Base-by-base conservation (phyloP, 2,113 vertebrate species). In the Phocoena sinus region DNA sequence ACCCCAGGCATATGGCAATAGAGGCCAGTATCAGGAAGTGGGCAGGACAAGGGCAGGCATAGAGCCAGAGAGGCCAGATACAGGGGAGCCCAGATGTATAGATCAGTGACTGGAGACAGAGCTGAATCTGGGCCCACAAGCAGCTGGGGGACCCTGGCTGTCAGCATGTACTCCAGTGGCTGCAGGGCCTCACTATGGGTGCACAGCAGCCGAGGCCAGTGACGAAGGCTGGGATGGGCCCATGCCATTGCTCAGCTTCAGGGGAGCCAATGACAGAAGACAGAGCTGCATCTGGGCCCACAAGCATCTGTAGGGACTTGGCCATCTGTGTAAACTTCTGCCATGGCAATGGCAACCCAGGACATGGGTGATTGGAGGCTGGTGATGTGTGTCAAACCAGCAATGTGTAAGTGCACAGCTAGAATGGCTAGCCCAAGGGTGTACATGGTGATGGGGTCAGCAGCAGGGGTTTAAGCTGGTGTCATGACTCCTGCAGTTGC, bases 301-400 rank as follows among this genome's bases (percentile, higher is more conserved):
- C 14, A 11, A 21, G 36, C 14, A 13, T 41, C 13, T 70, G 13
- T 26, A 20, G 8, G 21, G 5, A 10, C 71, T n/a, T 36, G 26
- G 25, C 1, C 6, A 17, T 18, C 21, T 15, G 8, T 0, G 2
- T 5, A 0, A 0, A 2, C 1, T 0, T 44, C 50, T 33, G 28
- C 36, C 36, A 11, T 68, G 12, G 18, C 5, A 23, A 8, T 6
- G 13, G 5, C n/a, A 44, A 3, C 20, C 13, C 0, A 13, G 31
- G 31, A 56, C 31, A n/a, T 4, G 1, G 21, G 76, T 79, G 12
- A 79, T 7, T 9, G 13, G 50, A 91, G 36, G 63, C 47, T 65
- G 53, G 63, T 25, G 73, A 21, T 81, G 13, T 10, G 14, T 20
- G 6, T 53, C 33, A 56, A 38, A 77, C 20, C 7, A 5, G 7